phyloP scores from a whole-genome alignment of 2,113 vertebrate species.

The Pelobates fuscus region DNA sequence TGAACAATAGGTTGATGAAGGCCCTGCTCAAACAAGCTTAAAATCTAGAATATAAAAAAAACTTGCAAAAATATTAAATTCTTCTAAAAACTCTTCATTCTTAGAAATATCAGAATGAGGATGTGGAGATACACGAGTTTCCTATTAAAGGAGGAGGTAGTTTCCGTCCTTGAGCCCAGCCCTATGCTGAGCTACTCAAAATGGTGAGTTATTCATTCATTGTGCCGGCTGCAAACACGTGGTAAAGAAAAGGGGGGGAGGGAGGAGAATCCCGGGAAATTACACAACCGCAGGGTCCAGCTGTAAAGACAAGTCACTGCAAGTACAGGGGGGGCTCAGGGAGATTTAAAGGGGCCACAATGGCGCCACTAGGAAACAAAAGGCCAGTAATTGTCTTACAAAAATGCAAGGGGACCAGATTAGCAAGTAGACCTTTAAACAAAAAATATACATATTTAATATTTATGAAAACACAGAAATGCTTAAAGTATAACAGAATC shows the following conservation, averaged over 20 bases:
- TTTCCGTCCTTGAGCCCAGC: neutral
- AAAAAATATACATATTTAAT: no score
- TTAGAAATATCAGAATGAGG: neutral
- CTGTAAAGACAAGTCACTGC: constrained; percentile 10
- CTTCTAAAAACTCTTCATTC: no score
- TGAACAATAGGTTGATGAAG: no score
- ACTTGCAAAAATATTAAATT: no score
- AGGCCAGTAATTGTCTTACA: no score
- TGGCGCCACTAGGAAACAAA: neutral
- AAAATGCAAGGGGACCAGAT: no score
- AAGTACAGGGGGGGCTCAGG: neutral
- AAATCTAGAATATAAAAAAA: no score
- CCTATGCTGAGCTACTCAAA: neutral
- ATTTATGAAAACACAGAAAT: no score
- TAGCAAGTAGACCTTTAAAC: no score
- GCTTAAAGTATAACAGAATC: no score
- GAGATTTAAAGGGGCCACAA: neutral
- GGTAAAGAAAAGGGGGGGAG: neutral
- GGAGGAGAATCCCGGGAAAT: constrained; percentile 13
- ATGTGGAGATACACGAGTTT: neutral
- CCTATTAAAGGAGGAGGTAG: neutral
- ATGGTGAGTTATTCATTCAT: constrained; percentile 21
- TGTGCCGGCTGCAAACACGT: constrained; percentile 31
- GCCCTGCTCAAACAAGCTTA: no score
- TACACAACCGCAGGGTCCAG: constrained; percentile 6